These are phyloP conservation scores for Uropetala carovei DNA, from an alignment of 2,888 invertebrate genomes.

Conservation along the genomic window DNA sequence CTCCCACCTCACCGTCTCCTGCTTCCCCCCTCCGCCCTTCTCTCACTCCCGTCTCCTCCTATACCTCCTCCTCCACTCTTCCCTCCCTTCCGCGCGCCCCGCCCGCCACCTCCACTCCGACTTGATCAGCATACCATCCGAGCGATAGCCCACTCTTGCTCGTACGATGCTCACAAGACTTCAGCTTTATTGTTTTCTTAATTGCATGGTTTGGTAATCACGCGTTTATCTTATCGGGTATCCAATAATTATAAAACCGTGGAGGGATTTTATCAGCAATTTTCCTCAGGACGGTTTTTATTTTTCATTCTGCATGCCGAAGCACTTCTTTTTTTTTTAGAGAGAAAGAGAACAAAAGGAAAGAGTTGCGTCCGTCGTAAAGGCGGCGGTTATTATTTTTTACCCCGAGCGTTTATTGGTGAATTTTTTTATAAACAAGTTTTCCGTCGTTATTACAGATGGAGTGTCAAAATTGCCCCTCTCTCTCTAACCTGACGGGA, in stretches of 20 bases:
- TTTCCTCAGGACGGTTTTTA: background rate
- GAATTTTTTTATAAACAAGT: conserved; percentile 16
- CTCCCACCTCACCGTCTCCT: background rate
- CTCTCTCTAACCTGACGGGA: too few relatives aligned
- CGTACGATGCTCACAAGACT: conserved; percentile 31
- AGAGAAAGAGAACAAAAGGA: background rate
- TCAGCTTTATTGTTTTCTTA: conserved; percentile 53
- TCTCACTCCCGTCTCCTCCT: background rate
- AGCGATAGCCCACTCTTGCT: background rate
- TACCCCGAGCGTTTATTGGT: background rate
- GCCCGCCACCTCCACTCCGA: background rate
- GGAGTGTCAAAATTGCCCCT: too few relatives aligned
- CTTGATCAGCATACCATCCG: conserved; percentile 46
- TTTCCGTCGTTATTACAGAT: background rate
- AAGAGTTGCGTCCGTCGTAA: background rate
- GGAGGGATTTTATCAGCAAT: conserved; percentile 39
- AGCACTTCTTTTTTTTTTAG: background rate
- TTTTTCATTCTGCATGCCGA: conserved; percentile 47
- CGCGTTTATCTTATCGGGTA: conserved; percentile 43
- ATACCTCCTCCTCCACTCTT: background rate
- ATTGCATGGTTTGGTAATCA: conserved; percentile 44
- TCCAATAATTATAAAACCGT: conserved; percentile 57
- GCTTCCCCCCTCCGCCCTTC: background rate
- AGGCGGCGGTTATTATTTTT: background rate
- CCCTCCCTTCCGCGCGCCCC: background rate